Evolutionary conservation across 2,797 vertebrate species (phyloP).

Genomic region (Sardinella longiceps): DNA sequence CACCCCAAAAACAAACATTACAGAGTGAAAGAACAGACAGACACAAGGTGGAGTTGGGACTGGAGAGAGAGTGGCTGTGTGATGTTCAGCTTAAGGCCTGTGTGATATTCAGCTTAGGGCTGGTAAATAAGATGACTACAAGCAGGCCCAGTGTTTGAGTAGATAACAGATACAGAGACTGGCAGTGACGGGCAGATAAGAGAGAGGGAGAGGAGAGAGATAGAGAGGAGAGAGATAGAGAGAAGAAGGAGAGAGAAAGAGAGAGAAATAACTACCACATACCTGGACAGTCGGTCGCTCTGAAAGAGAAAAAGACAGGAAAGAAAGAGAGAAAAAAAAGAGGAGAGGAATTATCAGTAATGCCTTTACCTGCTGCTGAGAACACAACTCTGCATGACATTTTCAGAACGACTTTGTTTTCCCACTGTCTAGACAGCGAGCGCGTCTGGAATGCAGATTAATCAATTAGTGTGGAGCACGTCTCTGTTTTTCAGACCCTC

Average conservation of each 20-base stretch:
- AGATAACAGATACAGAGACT: background rate
- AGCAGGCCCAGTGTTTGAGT: background rate
- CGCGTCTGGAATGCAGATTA: slow-evolving; percentile 41
- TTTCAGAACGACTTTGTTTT: slow-evolving; percentile 34
- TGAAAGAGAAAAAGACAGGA: slow-evolving; percentile 64
- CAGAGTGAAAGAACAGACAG: background rate
- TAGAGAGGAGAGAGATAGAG: background rate
- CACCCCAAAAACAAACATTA: background rate
- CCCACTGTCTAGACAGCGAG: slow-evolving; percentile 44
- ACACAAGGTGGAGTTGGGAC: background rate
- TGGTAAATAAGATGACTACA: background rate
- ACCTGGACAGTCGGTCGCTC: slow-evolving; percentile 92
- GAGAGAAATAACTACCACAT: slow-evolving; percentile 59
- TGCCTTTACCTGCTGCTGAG: background rate
- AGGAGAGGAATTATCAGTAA: background rate
- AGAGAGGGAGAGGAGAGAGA: background rate
- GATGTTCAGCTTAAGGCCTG: background rate
- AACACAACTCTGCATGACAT: slow-evolving; percentile 11
- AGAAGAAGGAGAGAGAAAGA: background rate
- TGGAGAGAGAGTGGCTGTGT: background rate
- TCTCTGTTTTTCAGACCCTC: background rate
- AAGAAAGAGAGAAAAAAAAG: background rate
- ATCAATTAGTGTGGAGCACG: slow-evolving; percentile 41
- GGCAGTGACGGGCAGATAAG: background rate
- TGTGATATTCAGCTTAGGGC: background rate